Base-by-base conservation (phyloP, 2,797 vertebrate genomes). In the Falco concolor region DNA sequence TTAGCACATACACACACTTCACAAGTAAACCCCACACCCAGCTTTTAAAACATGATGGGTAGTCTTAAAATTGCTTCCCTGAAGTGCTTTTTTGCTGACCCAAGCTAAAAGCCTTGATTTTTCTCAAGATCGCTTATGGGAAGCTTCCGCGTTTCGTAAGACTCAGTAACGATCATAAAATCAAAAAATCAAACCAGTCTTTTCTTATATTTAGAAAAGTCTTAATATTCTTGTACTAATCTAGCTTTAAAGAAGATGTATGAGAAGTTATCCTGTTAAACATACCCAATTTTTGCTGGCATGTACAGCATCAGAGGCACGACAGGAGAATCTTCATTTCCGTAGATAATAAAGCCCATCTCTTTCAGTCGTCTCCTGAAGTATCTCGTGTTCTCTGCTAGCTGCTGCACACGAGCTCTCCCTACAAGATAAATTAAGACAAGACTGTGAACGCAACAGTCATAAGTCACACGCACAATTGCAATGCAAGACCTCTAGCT, bases 291-390 rank as follows among this genome's bases (percentile, higher is more conserved):
- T 97, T 99, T 99, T 95, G 99, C 99, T 14, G 99, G 99, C 99
- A 99, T 99, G 95, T 99, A 99, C 38, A 99, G 98, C 99, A 99
- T 99, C 96, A 99, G 96, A 94, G 99, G 99, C 56, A 99, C 98
- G 54, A 99, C 98, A 3, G 99, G 99, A 2, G 99, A 99, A 95
- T 99, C 99, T 53, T 99, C 98, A 87, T 99, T 99, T 90, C 99
- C 99, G 38, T 99, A 99, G 97, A 99, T 99, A 95, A 99, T 99
- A 97, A 99, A 99, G 86, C 99, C 99, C 98, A 99, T 98, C 60
- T 99, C 98, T 9, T 98, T 98, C 84, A 99, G 98, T 94, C 98
- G 98, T 82, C 98, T 98, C 92, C 99, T 98, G 97, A 99, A 99
- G 90, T 99, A 99, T 32, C 96, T 98, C 0, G 98, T 99, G 96